Percentiles rank a stretch among this genome's conserved stretches.
phyloP scores from a whole-genome alignment of 2,113 vertebrate species.

The Isichthys henryi region DNA sequence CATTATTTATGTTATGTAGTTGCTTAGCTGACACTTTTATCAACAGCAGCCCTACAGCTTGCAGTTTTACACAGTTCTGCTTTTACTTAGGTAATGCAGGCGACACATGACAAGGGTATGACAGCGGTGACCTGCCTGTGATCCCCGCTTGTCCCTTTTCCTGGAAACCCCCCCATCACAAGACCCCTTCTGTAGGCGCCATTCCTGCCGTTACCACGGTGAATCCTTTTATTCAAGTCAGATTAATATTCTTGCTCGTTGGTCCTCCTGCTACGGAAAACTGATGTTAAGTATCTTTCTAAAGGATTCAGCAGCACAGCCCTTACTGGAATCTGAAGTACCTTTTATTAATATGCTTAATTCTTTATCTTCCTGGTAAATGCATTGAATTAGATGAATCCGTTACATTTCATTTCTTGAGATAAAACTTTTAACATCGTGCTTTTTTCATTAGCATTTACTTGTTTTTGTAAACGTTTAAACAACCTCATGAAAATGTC shows the following conservation, averaged over 20 bases:
- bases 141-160: neutral
- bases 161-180: neutral
- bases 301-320: neutral
- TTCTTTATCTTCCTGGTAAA: neutral
- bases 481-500: neutral
- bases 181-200: neutral
- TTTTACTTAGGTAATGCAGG: neutral
- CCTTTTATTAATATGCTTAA: neutral
- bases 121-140: neutral
- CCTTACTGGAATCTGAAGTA: neutral
- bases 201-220: neutral
- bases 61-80: neutral
- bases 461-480: neutral
- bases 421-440: neutral
- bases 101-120: neutral
- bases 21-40: neutral
- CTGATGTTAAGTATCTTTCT: neutral
- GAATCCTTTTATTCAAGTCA: conserved; percentile 1
- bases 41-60: neutral
- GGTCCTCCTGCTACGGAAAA: neutral
- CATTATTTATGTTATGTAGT: neutral
- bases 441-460: neutral
- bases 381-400: neutral
- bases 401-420: neutral
- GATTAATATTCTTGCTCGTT: neutral